Evolutionary conservation across 1,140 invertebrate genomes (phyloP).

Genomic region (Physella acuta): DNA sequence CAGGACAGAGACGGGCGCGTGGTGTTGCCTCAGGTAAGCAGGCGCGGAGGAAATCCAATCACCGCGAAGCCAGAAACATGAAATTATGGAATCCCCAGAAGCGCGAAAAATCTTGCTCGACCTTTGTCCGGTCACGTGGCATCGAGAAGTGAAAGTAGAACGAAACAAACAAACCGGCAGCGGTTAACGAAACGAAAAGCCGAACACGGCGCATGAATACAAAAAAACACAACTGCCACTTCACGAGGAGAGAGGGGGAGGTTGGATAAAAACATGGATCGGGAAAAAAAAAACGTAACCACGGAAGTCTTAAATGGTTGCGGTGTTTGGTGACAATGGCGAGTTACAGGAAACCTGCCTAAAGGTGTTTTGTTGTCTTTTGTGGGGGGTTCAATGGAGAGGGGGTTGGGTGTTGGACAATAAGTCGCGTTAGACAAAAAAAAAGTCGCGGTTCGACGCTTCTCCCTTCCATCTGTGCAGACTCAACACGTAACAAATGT

Average conservation of each 20-base stretch:
- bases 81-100: slow-evolving; percentile 7
- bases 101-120: background rate
- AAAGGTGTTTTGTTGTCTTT: too few species aligned
- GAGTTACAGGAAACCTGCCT: too few species aligned
- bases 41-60: background rate
- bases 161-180: slow-evolving; percentile 6
- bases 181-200: slow-evolving; percentile 16
- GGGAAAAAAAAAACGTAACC: background rate
- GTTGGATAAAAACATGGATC: slow-evolving; percentile 11
- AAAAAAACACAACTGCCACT: background rate
- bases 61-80: background rate
- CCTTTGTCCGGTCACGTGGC: slow-evolving; percentile 16
- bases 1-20: background rate
- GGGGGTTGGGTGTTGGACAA: too few species aligned
- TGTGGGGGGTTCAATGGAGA: too few species aligned
- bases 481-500: too few species aligned
- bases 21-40: background rate
- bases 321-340: slow-evolving; percentile 2
- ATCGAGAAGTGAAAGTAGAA: slow-evolving; percentile 5
- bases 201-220: background rate
- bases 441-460: too few species aligned
- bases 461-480: too few species aligned
- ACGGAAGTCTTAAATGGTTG: slow-evolving; percentile 5
- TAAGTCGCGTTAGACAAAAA: too few species aligned
- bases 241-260: background rate